Evolutionary conservation across 37 sponge, comb jelly and placozoan genomes (phyloP), one percentile per base, ranked within the genome.

Genomic region (Agelas oroides): DNA sequence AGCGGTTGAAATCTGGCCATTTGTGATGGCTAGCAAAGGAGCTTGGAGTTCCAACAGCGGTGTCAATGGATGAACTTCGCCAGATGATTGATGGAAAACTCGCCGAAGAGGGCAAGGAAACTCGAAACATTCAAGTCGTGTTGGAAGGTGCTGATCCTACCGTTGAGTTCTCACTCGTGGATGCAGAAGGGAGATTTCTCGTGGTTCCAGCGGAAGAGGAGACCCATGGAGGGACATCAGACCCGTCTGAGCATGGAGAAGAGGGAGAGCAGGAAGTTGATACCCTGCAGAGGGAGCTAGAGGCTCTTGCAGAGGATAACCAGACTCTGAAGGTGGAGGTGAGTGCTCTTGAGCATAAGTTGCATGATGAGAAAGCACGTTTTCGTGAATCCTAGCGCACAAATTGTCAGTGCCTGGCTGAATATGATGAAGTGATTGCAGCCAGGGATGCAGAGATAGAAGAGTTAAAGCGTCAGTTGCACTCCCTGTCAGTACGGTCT

Each of bases 31-130:
- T 76, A 56, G 77, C 77, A 8, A 30, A 16, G 14, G 57, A 34
- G 0, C 15, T 76, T 1, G 77, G 61, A 5, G 32, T 76, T 33
- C 77, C 77, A 2, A 34, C 31, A 21, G 35, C 37, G 20, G 60
- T 36, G 34, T 18, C 21, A 5, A 36, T 5, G n/a, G 77, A 76
- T 28, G 33, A 55, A 18, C n/a, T 73, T 20, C 59, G 77, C 21
- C 59, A 55, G 61, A 59, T 59, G 61, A 52, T 76, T 5, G 77
- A 76, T 5, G 77, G 77, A 17, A 76, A 76, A 34, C 59, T 76
- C 23, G 30, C 38, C 8, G 59, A 57, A 34, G 21, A 23, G 20
- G 56, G 75, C 35, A 30, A 35, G 18, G 61, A 76, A 18, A 19
- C 61, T 30, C 32, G 35, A 5, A 76, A 76, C 17, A 61, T 76